Base-by-base conservation (phyloP, 2,113 vertebrate genomes). In the Nematolebias whitei region DNA sequence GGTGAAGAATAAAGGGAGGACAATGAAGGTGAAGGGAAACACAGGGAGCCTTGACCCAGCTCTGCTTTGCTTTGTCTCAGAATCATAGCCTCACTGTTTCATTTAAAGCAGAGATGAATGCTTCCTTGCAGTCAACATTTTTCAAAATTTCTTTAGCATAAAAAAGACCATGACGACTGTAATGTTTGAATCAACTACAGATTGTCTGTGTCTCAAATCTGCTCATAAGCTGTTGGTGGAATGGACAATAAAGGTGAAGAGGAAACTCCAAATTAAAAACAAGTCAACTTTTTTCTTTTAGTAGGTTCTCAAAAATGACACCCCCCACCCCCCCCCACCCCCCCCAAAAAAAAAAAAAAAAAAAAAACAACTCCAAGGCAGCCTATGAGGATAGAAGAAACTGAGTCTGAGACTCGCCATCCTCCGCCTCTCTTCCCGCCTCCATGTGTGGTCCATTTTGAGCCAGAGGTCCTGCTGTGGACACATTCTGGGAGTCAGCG, bases 381-480 rank as follows among this genome's bases (percentile, higher is more conserved):
- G 32, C 32, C 32, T 35, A 35, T 35, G 32, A 2, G 32, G 32
- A 35, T 58, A 77, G 53, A 76, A 63, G 72, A 76, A 68, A 80
- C 41, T 64, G 67, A 66, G 55, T 11, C 43, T 50, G 35, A 32
- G 39, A 60, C 35, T 58, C 45, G 2, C 38, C 38, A 5, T 23
- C 66, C 49, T 71, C 50, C 15, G 24, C 23, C 57, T 52, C 52
- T 61, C 22, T 40, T 44, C 22, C 56, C 15, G 20, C 58, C 76
- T 80, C 57, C 71, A 48, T 51, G 85, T 85, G 87, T 80, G 86
- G 89, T 86, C 85, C 57, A 48, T 45, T 41, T 69, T 49, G n/a
- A 73, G 62, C 53, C 41, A 4, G 54, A 65, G 81, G 71, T 66
- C 74, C 70, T 3, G 6, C 80, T 74, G 69, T 48, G 79, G 60